These are phyloP conservation scores for Odobenus rosmarus DNA, from an alignment of 2,113 vertebrate species.

Conservation along the genomic window DNA sequence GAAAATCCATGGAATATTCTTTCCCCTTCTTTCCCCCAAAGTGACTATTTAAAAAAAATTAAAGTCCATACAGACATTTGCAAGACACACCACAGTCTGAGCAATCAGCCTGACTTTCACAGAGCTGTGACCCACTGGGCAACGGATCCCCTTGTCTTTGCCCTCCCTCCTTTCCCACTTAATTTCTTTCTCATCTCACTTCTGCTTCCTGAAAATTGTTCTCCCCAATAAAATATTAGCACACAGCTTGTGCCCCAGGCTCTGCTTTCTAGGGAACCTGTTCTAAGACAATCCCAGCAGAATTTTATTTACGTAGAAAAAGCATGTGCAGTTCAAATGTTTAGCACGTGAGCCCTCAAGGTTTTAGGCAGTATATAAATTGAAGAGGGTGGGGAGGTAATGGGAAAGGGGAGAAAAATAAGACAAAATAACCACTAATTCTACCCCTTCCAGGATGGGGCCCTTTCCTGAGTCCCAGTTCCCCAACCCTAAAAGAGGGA, in stretches of 20 bases:
- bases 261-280: background rate
- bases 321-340: background rate
- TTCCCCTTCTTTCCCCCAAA: background rate
- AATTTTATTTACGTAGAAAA: slow-evolving; percentile 27
- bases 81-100: background rate
- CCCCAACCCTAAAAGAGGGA: background rate
- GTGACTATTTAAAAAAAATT: background rate
- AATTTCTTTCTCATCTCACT: slow-evolving; percentile 39
- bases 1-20: background rate
- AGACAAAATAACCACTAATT: background rate
- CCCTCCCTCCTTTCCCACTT: background rate
- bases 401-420: background rate
- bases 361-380: background rate
- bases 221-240: background rate
- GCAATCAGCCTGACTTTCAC: background rate
- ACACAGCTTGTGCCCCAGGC: background rate
- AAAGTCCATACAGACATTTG: background rate
- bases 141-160: background rate
- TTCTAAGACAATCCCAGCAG: background rate
- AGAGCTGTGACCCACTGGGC: background rate
- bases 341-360: background rate
- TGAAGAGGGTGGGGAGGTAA: background rate
- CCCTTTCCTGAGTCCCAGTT: background rate
- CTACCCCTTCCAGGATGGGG: background rate
- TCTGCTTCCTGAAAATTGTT: slow-evolving; percentile 6